Conservation (phyloP, 53 echinoderm and acorn worm genomes). For the Echinometra lucunter region DNA sequence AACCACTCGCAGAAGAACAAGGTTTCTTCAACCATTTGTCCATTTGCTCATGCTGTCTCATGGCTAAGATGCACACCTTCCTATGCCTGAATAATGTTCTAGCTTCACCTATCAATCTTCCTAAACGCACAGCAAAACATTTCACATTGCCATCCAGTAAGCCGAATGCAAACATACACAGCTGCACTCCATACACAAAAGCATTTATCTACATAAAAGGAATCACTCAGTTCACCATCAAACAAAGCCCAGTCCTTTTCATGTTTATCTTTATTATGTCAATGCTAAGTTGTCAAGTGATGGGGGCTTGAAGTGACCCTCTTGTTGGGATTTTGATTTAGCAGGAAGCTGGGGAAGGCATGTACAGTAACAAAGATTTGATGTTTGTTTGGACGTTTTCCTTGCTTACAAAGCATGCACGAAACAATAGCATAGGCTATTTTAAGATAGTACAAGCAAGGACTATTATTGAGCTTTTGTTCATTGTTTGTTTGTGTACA, state of each 20-base stretch:
- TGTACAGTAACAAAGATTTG: not conserved
- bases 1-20: not conserved
- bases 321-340: constrained; percentile 1
- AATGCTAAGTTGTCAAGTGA: constrained; percentile 28
- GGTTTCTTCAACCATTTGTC: not conserved
- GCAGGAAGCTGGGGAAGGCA: not conserved
- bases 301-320: not conserved
- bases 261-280: constrained; percentile 40
- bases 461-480: too few species aligned
- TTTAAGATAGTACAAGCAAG: too few species aligned
- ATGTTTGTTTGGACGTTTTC: not conserved
- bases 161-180: constrained; percentile 14
- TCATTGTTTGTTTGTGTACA: too few species aligned
- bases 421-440: not conserved
- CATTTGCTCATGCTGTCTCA: constrained; percentile 4
- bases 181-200: not conserved
- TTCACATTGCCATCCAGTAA: not conserved
- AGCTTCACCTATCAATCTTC: constrained; percentile 1
- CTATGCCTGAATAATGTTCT: not conserved
- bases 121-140: not conserved
- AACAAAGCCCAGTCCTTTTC: not conserved
- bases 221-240: not conserved
- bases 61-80: not conserved
- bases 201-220: not conserved
- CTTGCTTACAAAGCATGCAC: not conserved